Conservation (phyloP, 92 coral and sea anemone genomes). For the Zoanthus sansibaricus region DNA sequence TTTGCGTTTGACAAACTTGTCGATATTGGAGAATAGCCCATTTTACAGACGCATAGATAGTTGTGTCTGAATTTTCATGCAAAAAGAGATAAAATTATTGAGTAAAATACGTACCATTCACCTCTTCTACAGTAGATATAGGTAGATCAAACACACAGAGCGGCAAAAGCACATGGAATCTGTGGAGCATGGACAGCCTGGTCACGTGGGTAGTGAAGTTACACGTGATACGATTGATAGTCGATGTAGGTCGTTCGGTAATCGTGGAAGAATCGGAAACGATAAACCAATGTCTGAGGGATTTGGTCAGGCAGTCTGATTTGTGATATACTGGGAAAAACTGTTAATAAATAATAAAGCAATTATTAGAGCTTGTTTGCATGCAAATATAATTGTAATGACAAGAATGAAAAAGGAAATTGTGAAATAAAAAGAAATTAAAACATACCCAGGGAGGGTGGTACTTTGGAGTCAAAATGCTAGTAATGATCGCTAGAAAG, state of each 20-base stretch:
- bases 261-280: constrained; percentile 4
- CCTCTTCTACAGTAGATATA: constrained; percentile 1
- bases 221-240: constrained; percentile 5
- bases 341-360: not conserved
- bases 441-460: constrained; percentile 8
- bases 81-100: constrained; percentile 7
- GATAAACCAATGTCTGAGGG: constrained; percentile 3
- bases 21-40: constrained; percentile 11
- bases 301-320: constrained; percentile 7
- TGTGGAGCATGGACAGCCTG: constrained; percentile 11
- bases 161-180: constrained; percentile 9
- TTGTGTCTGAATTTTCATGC: constrained; percentile 13
- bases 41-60: constrained; percentile 7
- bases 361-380: constrained; percentile 5
- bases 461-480: constrained; percentile 7
- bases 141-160: constrained; percentile 9
- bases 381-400: constrained; percentile 4
- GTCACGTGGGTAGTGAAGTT: constrained; percentile 9
- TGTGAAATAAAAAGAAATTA: constrained; percentile 3
- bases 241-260: constrained; percentile 9
- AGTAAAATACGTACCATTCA: constrained; percentile 7
- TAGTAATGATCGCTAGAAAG: constrained; percentile 6
- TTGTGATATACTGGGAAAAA: constrained; percentile 5
- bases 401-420: constrained; percentile 5
- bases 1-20: constrained; percentile 13